Evolutionary conservation across 2,888 invertebrate species (phyloP).

Genomic region (Flexamia atlantica): DNA sequence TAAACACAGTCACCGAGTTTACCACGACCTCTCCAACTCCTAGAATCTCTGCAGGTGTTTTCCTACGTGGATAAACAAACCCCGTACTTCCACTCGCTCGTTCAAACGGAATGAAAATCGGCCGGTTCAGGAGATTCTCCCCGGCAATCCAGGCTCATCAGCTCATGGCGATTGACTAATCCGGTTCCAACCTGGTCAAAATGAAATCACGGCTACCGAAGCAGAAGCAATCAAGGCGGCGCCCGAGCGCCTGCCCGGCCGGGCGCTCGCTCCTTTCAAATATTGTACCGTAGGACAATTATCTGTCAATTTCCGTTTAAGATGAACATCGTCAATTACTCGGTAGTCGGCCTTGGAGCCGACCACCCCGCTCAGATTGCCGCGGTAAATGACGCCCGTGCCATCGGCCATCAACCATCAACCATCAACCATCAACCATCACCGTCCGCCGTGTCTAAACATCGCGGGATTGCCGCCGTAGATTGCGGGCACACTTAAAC

Average conservation of each 20-base stretch:
- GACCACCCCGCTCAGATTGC: constrained; percentile 46
- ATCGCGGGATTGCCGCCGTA: background rate
- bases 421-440: no score
- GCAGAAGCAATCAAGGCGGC: background rate
- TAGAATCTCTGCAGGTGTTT: no score
- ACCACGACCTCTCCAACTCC: background rate
- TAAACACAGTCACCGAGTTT: background rate
- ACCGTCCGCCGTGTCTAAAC: constrained; percentile 23
- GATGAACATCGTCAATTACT: constrained; percentile 51
- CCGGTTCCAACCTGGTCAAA: constrained; percentile 53
- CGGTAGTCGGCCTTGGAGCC: constrained; percentile 23
- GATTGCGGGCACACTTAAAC: constrained; percentile 9
- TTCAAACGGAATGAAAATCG: constrained; percentile 17
- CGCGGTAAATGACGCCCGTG: constrained; percentile 52
- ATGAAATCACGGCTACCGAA: constrained; percentile 57
- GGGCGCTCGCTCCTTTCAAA: constrained; percentile 33
- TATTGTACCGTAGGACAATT: constrained; percentile 57
- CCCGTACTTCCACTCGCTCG: background rate
- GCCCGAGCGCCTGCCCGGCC: constrained; percentile 2
- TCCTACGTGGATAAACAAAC: background rate
- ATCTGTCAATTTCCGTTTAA: constrained; percentile 57
- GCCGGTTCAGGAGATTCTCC: constrained; percentile 13
- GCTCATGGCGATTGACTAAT: constrained; percentile 43
- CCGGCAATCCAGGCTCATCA: constrained; percentile 33
- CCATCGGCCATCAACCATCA: no score